A percentile compares a stretch with the other conserved stretches of the same genome.
Evolutionary conservation across 2,888 invertebrate genomes (phyloP).

Genomic region (Marasmarcha lunaedactyla): DNA sequence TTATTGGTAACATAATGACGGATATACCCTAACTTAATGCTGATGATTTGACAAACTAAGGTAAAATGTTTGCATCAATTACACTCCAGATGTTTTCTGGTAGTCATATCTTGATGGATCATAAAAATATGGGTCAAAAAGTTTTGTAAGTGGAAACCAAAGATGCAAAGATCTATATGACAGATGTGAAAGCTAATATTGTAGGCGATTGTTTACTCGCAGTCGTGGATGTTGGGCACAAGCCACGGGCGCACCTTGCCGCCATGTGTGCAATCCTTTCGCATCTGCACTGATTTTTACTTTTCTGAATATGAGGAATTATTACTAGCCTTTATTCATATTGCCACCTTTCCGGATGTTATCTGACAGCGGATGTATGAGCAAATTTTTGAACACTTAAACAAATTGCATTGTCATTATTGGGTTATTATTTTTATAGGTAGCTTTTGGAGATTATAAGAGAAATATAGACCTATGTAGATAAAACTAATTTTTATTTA

Average conservation of each 20-base stretch:
- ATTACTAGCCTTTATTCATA: constrained; percentile 50
- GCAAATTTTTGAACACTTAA: constrained; percentile 22
- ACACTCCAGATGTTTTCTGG: too few relatives aligned
- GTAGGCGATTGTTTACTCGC: constrained; percentile 34
- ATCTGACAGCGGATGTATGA: constrained; percentile 46
- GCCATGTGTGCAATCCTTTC: constrained; percentile 66
- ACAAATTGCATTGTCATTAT: constrained; percentile 22
- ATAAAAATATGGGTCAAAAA: too few relatives aligned
- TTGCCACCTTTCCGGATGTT: constrained; percentile 65
- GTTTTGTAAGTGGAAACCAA: too few relatives aligned
- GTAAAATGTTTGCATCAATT: too few relatives aligned
- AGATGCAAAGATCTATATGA: constrained; percentile 8
- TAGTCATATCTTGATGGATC: too few relatives aligned
- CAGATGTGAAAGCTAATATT: constrained; percentile 41
- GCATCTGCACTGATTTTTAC: constrained; percentile 63
- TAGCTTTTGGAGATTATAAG: too few relatives aligned
- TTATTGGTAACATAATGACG: too few relatives aligned
- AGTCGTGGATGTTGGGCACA: constrained; percentile 48
- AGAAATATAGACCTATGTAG: too few relatives aligned
- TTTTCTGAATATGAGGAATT: constrained; percentile 66
- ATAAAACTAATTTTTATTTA: too few relatives aligned
- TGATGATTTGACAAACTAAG: too few relatives aligned
- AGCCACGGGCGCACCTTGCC: constrained; percentile 59
- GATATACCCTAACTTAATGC: too few relatives aligned
- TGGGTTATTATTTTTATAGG: too few relatives aligned